Evolutionary conservation across 2,113 vertebrate species (phyloP), one percentile per base, ranked within the genome.

Genomic region (Raja brachyura): DNA sequence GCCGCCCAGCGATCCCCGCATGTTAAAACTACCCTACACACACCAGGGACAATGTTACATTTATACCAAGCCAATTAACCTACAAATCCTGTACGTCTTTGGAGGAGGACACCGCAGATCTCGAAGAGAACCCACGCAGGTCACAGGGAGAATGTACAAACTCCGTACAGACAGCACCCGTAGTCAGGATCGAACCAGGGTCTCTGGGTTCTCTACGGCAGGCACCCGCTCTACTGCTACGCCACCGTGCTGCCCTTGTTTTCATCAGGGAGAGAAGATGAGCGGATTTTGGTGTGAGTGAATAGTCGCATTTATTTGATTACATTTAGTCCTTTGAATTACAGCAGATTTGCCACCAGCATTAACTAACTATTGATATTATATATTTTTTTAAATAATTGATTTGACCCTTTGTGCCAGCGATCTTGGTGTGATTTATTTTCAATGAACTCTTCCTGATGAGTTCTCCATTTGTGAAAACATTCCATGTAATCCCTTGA

Each of bases 391-490:
- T 70, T 39, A 86, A 70, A 8, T 70, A 90, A 33, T 22, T 22
- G 66, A 92, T 28, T 74, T 73, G 73, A 28, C 31, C 33, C 54
- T 90, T 73, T 39, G 28, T 73, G 39, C 7, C 54, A 28, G 66
- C 88, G 25, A 20, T 63, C 68, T 8, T 28, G 31, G 33, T 63
- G 68, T 74, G 90, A 92, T 92, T 92, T 92, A 92, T 92, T 92
- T 73, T 74, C 90, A 92, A 73, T 74, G 33, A 92, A 73, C 22
- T 92, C 20, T 22, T 74, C 33, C 22, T 70, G 90, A 92, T 92
- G 66, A 73, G 90, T 73, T 92, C 68, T 92, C 20, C 90, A 74
- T 74, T 92, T 92, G 68, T 92, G 70, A 92, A 92, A 92, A 73
- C 68, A 92, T 92, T 92, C 31, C 48, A 22, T 2, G 70, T 54